phyloP scores from a whole-genome alignment of 2,797 vertebrate species.

The Melanotaenia trifasciata region DNA sequence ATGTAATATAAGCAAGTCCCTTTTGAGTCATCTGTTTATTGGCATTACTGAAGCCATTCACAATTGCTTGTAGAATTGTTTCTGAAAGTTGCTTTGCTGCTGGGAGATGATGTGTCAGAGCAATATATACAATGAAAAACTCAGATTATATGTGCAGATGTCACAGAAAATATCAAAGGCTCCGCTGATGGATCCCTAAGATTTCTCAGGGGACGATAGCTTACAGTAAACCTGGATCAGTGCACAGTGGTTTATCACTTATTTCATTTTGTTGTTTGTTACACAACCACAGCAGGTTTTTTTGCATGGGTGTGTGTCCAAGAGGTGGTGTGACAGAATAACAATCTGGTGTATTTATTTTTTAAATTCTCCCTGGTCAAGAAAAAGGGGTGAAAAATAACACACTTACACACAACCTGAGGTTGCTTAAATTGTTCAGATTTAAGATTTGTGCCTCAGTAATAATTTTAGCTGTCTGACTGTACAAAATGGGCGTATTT shows the following conservation, averaged over 20 bases:
- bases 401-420: neutral
- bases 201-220: neutral
- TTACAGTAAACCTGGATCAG: neutral
- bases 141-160: neutral
- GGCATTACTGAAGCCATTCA: neutral
- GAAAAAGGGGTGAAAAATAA: neutral
- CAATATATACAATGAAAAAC: neutral
- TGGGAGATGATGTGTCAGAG: neutral
- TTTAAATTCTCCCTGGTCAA: neutral
- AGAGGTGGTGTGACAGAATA: conserved; percentile 20
- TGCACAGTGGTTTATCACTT: neutral
- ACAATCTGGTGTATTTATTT: conserved; percentile 3
- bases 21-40: conserved; percentile 5
- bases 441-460: neutral
- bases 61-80: neutral
- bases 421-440: neutral
- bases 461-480: neutral
- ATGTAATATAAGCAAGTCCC: neutral
- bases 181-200: neutral
- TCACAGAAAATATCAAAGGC: neutral
- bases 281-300: neutral
- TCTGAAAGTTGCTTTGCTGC: neutral
- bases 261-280: neutral
- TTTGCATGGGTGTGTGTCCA: conserved; percentile 7
- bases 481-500: neutral